Evolutionary conservation across 2,797 vertebrate genomes (phyloP), one percentile per base, ranked within the genome.

Genomic region (Myoxocephalus aenaeus): DNA sequence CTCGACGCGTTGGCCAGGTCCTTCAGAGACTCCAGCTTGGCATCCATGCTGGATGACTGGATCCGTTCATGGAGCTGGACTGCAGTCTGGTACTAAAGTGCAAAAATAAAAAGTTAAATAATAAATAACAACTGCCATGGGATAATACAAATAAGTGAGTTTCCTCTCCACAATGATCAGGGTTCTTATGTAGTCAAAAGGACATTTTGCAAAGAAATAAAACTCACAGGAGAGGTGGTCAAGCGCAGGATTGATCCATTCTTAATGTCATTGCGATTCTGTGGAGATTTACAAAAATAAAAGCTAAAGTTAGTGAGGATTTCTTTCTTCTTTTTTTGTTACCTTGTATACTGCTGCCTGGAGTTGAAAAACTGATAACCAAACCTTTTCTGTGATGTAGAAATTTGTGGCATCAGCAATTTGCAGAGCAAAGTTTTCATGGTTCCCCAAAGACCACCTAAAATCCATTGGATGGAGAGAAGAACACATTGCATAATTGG

Each of bases 221-320:
- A 34, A 96, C 97, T 97, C 92, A 99, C 98, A 58, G 98, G 97
- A 81, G 97, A 99, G 1, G 95, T 96, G 73, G 98, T 98, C 92
- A 99, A 84, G 72, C 96, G 96, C 85, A 99, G 96, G 79, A 99
- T 99, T 0, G 97, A 96, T 89, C 98, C 98, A 1, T 99, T 99
- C 94, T 99, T 99, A 71, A 99, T 97, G 93, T 99, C 97, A 80
- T 97, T 98, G 81, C 98, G 97, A 92, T 99, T 99, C 98, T 99
- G 94, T 56, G 50, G 91, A 94, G 82, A 89, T 79, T 87, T 82
- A 51, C 7, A 17, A 48, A 70, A 20, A 70, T 7, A 18, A 36
- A 75, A 66, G 51, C n/a, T 73, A 15, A 65, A 2, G 44, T 83
- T 56, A 81, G 17, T 53, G 58, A 48, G 34, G 22, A 36, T 20